Evolutionary conservation across 2,113 vertebrate genomes (phyloP), one percentile per base, ranked within the genome.

Genomic region (Australoheros scitulus): DNA sequence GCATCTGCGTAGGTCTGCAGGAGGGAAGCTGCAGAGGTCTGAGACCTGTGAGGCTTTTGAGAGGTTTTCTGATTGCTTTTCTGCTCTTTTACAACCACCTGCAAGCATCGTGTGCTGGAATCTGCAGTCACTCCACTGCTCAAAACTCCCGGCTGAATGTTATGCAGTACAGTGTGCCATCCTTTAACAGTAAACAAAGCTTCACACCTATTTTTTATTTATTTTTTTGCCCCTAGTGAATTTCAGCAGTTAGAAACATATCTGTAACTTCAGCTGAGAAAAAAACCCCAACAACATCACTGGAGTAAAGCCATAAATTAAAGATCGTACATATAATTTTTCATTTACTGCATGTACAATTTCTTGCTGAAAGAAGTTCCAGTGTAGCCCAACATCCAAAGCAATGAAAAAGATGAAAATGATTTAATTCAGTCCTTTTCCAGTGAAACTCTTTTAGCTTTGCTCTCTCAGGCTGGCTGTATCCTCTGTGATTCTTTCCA

Each of bases 401-500:
- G 43, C 76, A 14, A n/a, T 11, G 52, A 89, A 89, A 50, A 81
- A 85, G 56, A 85, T 32, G 29, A 81, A 61, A 81, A 83, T 75
- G 0, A 76, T 85, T 82, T 50, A 52, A 81, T 81, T 70, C 22
- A 65, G 56, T 77, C 55, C 20, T 63, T 26, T 38, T 32, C 61
- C n/a, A 52, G 59, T 50, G 68, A 56, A 60, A 34, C 57, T 83
- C 18, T 50, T 58, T 78, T 76, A 76, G 59, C 81, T 55, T 56
- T 64, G n/a, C 34, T 65, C 17, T 84, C 22, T 77, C 26, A 0
- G 18, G 56, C 56, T 56, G 24, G 43, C 58, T 38, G 61, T 56
- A 3, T 76, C 36, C 0, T 88, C 55, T 85, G 79, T 80, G 56
- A 82, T 88, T 92, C 84, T 93, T 92, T 94, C 89, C 90, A 88